Evolutionary conservation across 1,140 invertebrate species (phyloP), one percentile per base, ranked within the genome.

Genomic region (Araneus ventricosus): DNA sequence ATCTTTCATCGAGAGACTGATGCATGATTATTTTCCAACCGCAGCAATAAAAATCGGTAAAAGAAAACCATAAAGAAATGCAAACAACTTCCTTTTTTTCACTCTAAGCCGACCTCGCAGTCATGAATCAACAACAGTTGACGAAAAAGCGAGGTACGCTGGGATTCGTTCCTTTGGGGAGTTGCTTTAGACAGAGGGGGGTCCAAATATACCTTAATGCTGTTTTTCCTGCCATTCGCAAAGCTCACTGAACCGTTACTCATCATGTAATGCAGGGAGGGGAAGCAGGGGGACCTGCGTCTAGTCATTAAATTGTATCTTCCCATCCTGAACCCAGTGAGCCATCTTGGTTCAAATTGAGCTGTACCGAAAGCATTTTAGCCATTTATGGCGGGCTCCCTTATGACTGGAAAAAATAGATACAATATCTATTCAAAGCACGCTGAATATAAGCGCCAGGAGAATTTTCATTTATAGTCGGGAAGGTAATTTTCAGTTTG

Each of bases 241-340:
- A 86, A 61, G 80, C 86, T 86, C 80, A 37, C 90, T 84, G 90
- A 92, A 45, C 59, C 85, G 85, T 87, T 37, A 87, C 41, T 90
- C 88, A 90, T 90, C 88, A 80, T 80, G 88, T 90, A 79, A 90
- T 80, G 41, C 61, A 59, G n/a, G 59, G 59, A 27, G 27, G 41
- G 82, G 57, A 20, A n/a, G 75, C 17, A 75, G 17, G 61, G 82
- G 20, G 61, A 45, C 7, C 27, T n/a, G 34, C 22, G 70, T 75
- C 84, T n/a, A 92, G 90, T 92, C 90, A 92, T 92, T 92, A 92
- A 92, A 92, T 39, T 86, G 61, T 75, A 45, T 86, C 90, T 85
- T 86, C 59, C 82, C 45, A 37, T 37, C 57, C 63, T 27, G 27
- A 57, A 37, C 30, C 45, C 39, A 45, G 80, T 63, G 45, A 92